These are phyloP conservation scores for Timema cristinae DNA, from an alignment of 2,888 invertebrate genomes.

Conservation along the genomic window DNA sequence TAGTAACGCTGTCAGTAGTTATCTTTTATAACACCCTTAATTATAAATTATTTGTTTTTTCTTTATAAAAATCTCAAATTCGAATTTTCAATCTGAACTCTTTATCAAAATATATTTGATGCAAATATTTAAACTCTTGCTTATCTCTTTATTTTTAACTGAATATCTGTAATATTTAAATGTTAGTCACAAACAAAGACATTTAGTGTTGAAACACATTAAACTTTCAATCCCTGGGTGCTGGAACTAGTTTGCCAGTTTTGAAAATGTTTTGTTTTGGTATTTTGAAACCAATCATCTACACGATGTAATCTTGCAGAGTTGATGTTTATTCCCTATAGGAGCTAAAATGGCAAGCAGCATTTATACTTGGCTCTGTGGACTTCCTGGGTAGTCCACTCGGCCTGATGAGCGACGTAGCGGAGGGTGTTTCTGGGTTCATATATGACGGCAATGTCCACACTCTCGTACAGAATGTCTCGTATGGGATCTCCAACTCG, in stretches of 20 bases:
- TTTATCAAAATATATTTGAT: too few species aligned
- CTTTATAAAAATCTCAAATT: too few species aligned
- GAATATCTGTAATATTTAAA: too few species aligned
- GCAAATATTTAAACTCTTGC: too few species aligned
- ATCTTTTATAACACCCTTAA: too few species aligned
- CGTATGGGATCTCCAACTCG: constrained; percentile 96
- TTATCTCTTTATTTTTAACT: too few species aligned
- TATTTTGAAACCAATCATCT: background rate
- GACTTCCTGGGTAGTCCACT: constrained; percentile 98
- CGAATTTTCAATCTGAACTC: too few species aligned
- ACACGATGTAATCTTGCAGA: background rate
- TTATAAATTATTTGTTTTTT: too few species aligned
- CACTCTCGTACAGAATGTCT: constrained; percentile 89
- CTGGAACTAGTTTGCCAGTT: constrained; percentile 12
- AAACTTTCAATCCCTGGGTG: background rate
- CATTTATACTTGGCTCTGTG: constrained; percentile 90
- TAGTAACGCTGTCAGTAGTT: background rate
- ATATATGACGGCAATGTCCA: constrained; percentile 90
- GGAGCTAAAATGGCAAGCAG: constrained; percentile 93
- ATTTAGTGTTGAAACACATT: too few species aligned
- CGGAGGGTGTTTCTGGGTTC: constrained; percentile 89
- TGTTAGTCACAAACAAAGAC: too few species aligned
- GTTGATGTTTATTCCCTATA: background rate
- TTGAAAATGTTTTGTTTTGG: constrained; percentile 20
- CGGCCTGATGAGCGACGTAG: constrained; percentile 92